These are phyloP conservation scores for Stomorhina lunata DNA, from an alignment of 2,888 invertebrate species.

Conservation along the genomic window DNA sequence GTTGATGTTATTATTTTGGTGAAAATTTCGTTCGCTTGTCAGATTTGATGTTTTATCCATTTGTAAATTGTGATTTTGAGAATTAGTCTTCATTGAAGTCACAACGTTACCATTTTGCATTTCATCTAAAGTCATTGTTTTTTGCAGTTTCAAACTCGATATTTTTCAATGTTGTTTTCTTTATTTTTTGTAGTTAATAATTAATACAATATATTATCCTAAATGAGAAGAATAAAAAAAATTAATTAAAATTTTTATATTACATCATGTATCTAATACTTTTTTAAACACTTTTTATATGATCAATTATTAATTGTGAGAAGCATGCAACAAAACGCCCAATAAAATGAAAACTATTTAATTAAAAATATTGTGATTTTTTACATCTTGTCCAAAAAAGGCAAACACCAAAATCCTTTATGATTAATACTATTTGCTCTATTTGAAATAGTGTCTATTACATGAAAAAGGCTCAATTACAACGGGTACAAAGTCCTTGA, in stretches of 20 bases:
- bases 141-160: not conserved
- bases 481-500: too few relatives aligned
- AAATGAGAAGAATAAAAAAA: not conserved
- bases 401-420: too few relatives aligned
- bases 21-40: conserved; percentile 41
- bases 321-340: too few relatives aligned
- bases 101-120: conserved; percentile 71
- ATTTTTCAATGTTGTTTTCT: not conserved
- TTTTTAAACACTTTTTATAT: too few relatives aligned
- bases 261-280: too few relatives aligned
- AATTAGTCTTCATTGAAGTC: conserved; percentile 45
- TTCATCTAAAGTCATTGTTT: conserved; percentile 73
- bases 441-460: too few relatives aligned
- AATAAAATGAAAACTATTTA: too few relatives aligned
- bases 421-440: too few relatives aligned
- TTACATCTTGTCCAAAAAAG: too few relatives aligned
- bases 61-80: conserved; percentile 51
- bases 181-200: not conserved
- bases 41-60: conserved; percentile 57
- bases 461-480: too few relatives aligned
- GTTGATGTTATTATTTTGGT: conserved; percentile 50
- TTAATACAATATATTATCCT: not conserved
- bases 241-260: not conserved
- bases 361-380: too few relatives aligned
- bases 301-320: too few relatives aligned